Evolutionary conservation across 2,113 vertebrate species (phyloP), one percentile per base, ranked within the genome.

Genomic region (Probosciger aterrimus): DNA sequence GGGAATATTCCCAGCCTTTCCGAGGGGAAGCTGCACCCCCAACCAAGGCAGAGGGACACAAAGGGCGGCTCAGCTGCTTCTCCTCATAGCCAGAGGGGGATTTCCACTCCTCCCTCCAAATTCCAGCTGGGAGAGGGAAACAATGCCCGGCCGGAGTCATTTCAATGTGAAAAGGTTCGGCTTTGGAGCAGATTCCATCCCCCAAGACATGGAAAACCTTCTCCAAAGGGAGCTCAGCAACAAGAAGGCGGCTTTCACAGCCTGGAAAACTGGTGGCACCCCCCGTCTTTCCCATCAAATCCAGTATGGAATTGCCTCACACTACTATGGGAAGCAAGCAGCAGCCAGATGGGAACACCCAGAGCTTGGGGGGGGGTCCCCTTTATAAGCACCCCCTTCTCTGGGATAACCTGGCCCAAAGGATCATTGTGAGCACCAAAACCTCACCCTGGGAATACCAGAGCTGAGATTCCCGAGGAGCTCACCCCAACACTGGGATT

Each of bases 1-100:
- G 15, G 73, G 31, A 94, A 91, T 95, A 97, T 95, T 97, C 96
- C 96, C 80, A 84, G 93, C 78, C 69, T 86, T 96, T 95, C 92
- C 59, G 74, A 90, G 87, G 96, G 95, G 90, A 94, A 50, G 69
- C 75, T 37, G 57, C 82, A 60, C 90, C 53, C 71, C 53, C 3
- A 60, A 70, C 18, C 5, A 1, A 41, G 19, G 31, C 30, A 33
- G 30, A 79, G 93, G 88, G 44, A 44, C 73, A 31, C 57, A 20
- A 67, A 87, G 93, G 88, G 68, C 24, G 31, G 62, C 87, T 88
- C 86, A 59, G 91, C 83, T 65, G 44, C 87, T 96, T 96, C 97
- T 71, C 95, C 82, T 90, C 86, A 91, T 88, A 94, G 91, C 80
- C 39, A 10, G 20, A 71, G 76, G 94, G 92, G 81, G 87, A 84